phyloP scores from a whole-genome alignment of 2,888 invertebrate species.

The Cephonodes hylas region DNA sequence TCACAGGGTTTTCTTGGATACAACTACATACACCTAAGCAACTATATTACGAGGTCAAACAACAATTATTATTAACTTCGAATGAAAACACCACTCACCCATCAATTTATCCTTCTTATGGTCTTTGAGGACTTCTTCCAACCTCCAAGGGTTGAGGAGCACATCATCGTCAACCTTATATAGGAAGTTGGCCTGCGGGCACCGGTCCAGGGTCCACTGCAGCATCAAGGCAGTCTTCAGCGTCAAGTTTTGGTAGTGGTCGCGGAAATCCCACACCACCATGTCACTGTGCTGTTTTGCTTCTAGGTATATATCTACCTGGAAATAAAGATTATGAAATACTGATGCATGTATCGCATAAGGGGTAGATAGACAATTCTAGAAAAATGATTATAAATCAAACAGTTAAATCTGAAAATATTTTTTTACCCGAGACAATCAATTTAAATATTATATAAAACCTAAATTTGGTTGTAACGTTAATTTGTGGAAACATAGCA shows the following conservation, averaged over 20 bases:
- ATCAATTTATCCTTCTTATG: conserved; percentile 65
- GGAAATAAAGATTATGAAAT: conserved; percentile 21
- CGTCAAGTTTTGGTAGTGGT: conserved; percentile 85
- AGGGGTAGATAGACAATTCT: no score
- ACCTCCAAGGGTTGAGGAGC: conserved; percentile 78
- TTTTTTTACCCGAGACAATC: no score
- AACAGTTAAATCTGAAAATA: no score
- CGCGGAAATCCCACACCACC: conserved; percentile 82
- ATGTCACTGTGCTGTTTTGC: conserved; percentile 80
- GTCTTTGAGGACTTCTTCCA: conserved; percentile 49
- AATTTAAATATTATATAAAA: no score
- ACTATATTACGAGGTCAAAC: no score
- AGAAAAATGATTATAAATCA: no score
- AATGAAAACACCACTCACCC: conserved; percentile 38
- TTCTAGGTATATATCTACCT: conserved; percentile 70
- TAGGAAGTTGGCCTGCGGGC: conserved; percentile 74
- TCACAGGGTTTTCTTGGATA: no score
- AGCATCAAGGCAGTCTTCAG: conserved; percentile 84
- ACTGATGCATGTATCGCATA: no score
- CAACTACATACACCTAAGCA: no score
- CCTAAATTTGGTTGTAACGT: no score
- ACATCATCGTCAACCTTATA: conserved; percentile 84
- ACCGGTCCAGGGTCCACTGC: conserved; percentile 80
- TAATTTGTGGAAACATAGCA: no score
- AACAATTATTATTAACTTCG: no score